Percentiles rank a stretch among this genome's conserved stretches.
Conservation (phyloP, 1,140 invertebrate genomes). For the Drosophila navojoa region DNA sequence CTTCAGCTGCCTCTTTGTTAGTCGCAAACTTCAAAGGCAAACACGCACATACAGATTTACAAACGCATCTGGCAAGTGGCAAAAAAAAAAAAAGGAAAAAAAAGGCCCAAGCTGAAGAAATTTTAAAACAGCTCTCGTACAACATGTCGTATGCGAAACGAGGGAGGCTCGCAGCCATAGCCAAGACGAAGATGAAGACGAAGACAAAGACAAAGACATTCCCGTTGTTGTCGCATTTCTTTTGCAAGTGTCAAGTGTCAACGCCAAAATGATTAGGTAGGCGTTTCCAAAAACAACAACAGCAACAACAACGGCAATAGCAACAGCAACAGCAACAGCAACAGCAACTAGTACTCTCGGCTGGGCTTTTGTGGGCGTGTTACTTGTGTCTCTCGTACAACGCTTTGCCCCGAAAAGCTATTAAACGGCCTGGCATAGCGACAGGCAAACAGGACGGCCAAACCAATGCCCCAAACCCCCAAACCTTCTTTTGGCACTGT, state of each 20-base stretch:
- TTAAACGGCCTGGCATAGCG: slow-evolving; percentile 50
- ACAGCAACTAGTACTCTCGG: slow-evolving; percentile 47
- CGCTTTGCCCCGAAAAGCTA: slow-evolving; percentile 54
- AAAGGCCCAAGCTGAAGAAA: slow-evolving; percentile 25
- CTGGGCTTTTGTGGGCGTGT: slow-evolving; percentile 46
- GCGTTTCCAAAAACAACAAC: slow-evolving; percentile 58
- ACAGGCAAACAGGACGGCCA: slow-evolving; percentile 3
- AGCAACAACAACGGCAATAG: slow-evolving; percentile 38
- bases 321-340: slow-evolving; percentile 22
- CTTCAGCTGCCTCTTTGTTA: slow-evolving; percentile 5
- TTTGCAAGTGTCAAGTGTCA: slow-evolving; percentile 76
- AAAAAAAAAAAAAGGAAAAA: slow-evolving; percentile 11
- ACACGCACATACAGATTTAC: slow-evolving; percentile 28
- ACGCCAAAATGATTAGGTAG: slow-evolving; percentile 81
- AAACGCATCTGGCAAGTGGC: slow-evolving; percentile 36
- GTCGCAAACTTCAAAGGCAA: slow-evolving; percentile 53
- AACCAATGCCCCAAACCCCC: slow-evolving; percentile 5
- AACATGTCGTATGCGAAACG: slow-evolving; percentile 41
- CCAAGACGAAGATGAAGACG: background rate
- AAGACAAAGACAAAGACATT: slow-evolving; percentile 40
- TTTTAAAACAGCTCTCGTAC: slow-evolving; percentile 52
- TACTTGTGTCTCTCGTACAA: slow-evolving; percentile 27
- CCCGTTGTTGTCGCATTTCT: slow-evolving; percentile 52
- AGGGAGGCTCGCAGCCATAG: background rate
- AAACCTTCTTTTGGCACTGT: slow-evolving; percentile 37